phyloP scores from a whole-genome alignment of 1,140 invertebrate species.

The Chlorops oryzae region DNA sequence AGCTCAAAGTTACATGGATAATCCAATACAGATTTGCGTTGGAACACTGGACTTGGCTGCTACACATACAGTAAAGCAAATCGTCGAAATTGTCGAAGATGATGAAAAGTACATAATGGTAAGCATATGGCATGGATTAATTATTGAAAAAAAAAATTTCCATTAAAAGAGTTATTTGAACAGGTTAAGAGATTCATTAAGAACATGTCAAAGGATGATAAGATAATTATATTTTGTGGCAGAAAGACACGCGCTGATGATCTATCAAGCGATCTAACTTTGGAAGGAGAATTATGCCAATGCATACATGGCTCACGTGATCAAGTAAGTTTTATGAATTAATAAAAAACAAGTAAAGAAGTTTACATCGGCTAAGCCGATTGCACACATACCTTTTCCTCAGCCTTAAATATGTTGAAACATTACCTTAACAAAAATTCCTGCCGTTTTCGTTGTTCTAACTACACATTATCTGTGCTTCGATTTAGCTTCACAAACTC shows the following conservation, averaged over 20 bases:
- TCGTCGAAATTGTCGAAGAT: conserved; percentile 66
- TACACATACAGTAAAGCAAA: conserved; percentile 74
- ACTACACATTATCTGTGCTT: too few species aligned
- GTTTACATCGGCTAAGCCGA: too few species aligned
- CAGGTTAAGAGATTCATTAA: conserved; percentile 34
- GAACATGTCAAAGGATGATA: conserved; percentile 63
- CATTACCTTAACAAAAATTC: too few species aligned
- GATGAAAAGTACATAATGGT: conserved; percentile 63
- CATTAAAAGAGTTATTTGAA: conserved; percentile 58
- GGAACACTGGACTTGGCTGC: conserved; percentile 81
- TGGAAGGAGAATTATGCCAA: conserved; percentile 63
- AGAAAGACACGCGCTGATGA: conserved; percentile 76
- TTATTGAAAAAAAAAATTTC: too few species aligned
- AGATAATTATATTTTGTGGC: conserved; percentile 83
- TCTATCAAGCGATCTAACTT: conserved; percentile 68
- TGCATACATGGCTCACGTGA: conserved; percentile 86
- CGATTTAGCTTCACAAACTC: too few species aligned
- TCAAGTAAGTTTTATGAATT: conserved; percentile 53
- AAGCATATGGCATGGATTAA: conserved; percentile 31
- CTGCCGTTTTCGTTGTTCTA: too few species aligned
- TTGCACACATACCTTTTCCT: too few species aligned
- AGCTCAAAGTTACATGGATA: conserved; percentile 75
- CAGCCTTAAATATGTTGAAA: too few species aligned
- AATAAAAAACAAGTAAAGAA: too few species aligned
- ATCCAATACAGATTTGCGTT: conserved; percentile 84